phyloP scores from a whole-genome alignment of 2,797 vertebrate species.

The Myotis planiceps region DNA sequence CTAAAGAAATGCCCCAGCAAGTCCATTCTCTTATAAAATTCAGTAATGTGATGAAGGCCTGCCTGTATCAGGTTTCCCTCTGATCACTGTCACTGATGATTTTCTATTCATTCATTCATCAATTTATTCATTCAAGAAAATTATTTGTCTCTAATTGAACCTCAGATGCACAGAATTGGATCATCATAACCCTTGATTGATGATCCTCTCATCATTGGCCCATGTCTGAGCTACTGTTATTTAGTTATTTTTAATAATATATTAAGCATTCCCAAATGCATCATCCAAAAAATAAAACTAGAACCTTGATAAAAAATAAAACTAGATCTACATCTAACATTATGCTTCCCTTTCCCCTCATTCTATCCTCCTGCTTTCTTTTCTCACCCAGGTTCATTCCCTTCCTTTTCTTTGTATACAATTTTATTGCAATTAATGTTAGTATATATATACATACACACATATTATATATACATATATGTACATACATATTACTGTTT shows the following conservation, averaged over 20 bases:
- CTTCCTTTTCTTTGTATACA: neutral
- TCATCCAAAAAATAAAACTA: slow-evolving; percentile 22
- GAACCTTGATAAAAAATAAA: slow-evolving; percentile 20
- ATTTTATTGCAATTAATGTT: neutral
- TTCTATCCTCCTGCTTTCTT: neutral
- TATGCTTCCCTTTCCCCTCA: neutral
- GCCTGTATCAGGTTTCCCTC: neutral
- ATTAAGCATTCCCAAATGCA: slow-evolving; percentile 16
- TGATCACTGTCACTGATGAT: neutral
- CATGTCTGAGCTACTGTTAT: neutral
- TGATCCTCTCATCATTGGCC: neutral
- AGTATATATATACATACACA: neutral
- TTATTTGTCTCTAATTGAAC: slow-evolving; percentile 54
- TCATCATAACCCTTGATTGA: slow-evolving; percentile 22
- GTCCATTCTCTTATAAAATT: neutral
- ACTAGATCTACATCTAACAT: neutral
- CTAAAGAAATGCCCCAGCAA: neutral
- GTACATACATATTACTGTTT: neutral
- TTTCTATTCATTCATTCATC: slow-evolving; percentile 41
- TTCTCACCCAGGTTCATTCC: neutral
- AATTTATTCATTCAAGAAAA: slow-evolving; percentile 41
- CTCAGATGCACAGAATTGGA: slow-evolving; percentile 32
- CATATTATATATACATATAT: neutral
- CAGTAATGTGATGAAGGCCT: neutral
- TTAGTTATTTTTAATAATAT: slow-evolving; percentile 57